Evolutionary conservation across 2,113 vertebrate species (phyloP).

Genomic region (Catharus minimus): DNA sequence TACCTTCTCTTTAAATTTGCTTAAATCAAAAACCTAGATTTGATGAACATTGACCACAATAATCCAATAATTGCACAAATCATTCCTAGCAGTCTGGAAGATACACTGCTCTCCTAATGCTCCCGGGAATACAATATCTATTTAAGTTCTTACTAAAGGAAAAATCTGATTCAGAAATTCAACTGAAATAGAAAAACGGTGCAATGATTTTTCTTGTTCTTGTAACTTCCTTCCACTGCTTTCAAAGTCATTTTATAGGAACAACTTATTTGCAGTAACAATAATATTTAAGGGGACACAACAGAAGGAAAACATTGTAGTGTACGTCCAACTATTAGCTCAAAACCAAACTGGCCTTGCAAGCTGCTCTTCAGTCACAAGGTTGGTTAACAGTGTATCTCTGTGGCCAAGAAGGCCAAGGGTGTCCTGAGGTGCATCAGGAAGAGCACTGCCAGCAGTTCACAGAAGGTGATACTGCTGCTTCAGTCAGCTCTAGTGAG

Average conservation of each 20-base stretch:
- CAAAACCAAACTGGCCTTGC: not conserved
- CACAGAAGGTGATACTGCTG: not conserved
- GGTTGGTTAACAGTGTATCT: not conserved
- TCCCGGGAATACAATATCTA: not conserved
- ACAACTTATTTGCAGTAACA: not conserved
- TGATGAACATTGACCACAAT: not conserved
- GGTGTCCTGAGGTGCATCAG: not conserved
- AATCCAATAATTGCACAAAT: not conserved
- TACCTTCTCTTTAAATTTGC: not conserved
- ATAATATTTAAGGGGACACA: not conserved
- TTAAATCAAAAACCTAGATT: not conserved
- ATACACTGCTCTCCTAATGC: not conserved
- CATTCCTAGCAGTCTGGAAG: not conserved
- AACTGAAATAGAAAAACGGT: not conserved
- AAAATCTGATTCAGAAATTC: not conserved
- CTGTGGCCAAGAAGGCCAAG: not conserved
- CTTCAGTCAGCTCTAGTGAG: not conserved
- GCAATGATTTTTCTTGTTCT: not conserved
- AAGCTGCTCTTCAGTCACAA: not conserved
- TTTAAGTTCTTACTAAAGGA: not conserved
- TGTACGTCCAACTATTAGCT: not conserved
- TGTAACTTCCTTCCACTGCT: not conserved
- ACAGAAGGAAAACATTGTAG: not conserved
- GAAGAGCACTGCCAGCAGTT: not conserved
- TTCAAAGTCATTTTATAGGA: not conserved